These are phyloP conservation scores for Biston stratarius DNA, from an alignment of 2,888 invertebrate genomes.

Conservation along the genomic window DNA sequence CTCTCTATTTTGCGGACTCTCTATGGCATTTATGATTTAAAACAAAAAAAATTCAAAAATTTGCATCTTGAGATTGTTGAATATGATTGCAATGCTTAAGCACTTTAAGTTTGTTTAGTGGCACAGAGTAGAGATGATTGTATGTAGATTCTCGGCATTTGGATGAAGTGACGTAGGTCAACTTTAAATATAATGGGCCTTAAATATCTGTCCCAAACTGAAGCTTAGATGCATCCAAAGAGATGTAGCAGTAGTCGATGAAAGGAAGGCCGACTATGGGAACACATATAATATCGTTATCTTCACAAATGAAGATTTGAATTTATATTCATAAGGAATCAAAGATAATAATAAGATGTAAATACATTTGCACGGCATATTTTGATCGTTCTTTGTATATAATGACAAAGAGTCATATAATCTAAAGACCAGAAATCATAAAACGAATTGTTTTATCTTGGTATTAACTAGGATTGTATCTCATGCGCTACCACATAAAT, in stretches of 20 bases:
- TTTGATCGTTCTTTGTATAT: slow-evolving; percentile 44
- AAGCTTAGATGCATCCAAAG: slow-evolving; percentile 26
- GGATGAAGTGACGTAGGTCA: slow-evolving; percentile 9
- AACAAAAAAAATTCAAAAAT: too few species aligned
- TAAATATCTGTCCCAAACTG: slow-evolving; percentile 40
- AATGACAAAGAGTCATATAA: slow-evolving; percentile 1
- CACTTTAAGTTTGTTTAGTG: slow-evolving; percentile 13
- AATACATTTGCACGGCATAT: slow-evolving; percentile 51
- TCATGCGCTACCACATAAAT: neutral
- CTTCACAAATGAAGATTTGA: slow-evolving; percentile 80
- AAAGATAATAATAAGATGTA: slow-evolving; percentile 54
- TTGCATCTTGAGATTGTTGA: neutral
- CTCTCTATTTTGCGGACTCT: slow-evolving; percentile 56
- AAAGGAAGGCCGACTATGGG: slow-evolving; percentile 56
- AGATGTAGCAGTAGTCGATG: slow-evolving; percentile 49
- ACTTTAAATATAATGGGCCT: slow-evolving; percentile 10
- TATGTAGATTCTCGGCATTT: slow-evolving; percentile 8
- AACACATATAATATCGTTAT: slow-evolving; percentile 73
- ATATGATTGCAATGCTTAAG: slow-evolving; percentile 17
- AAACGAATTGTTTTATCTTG: neutral
- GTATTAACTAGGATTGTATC: neutral
- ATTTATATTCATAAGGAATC: slow-evolving; percentile 53
- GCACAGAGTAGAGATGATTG: slow-evolving; percentile 12
- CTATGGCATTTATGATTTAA: slow-evolving; percentile 22
- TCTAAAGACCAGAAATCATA: slow-evolving; percentile 15